Conservation (phyloP, 2,113 vertebrate genomes). For the Zeus faber region DNA sequence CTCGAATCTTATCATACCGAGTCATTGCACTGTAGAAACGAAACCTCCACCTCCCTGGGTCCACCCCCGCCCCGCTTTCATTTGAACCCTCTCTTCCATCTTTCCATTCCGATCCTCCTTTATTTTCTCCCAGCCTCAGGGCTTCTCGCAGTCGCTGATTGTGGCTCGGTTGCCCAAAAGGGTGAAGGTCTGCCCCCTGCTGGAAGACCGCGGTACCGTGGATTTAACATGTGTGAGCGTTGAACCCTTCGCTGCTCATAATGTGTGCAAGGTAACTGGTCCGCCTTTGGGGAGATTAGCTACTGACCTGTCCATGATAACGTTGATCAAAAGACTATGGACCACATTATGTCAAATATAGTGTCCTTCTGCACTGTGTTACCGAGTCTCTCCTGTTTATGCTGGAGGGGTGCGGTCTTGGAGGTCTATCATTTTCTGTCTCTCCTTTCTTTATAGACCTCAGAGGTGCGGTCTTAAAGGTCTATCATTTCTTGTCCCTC, state of each 20-base stretch:
- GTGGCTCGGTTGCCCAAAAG: background rate
- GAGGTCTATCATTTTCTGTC: slow-evolving; percentile 45
- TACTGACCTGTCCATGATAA: slow-evolving; percentile 16
- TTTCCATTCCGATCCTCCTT: slow-evolving; percentile 14
- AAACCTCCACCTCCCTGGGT: slow-evolving; percentile 38
- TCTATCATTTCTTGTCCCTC: slow-evolving; percentile 45
- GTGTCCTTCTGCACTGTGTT: slow-evolving; percentile 38
- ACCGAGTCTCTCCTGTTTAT: too few species aligned
- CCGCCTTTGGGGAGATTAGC: slow-evolving; percentile 33
- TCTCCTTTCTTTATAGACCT: too few species aligned
- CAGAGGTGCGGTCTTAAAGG: slow-evolving; percentile 11
- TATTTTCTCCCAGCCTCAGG: slow-evolving; percentile 26
- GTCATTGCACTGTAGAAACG: slow-evolving; percentile 59
- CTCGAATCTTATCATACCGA: slow-evolving; percentile 37
- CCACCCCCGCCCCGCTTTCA: background rate
- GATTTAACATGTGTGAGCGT: slow-evolving; percentile 15
- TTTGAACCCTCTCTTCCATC: too few species aligned
- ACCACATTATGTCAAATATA: slow-evolving; percentile 5
- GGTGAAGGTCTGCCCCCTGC: background rate
- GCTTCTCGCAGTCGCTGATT: slow-evolving; percentile 23
- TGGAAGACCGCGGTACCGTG: background rate
- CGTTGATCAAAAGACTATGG: slow-evolving; percentile 18
- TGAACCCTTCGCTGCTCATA: slow-evolving; percentile 19
- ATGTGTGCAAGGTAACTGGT: too few species aligned
- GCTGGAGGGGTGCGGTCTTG: slow-evolving; percentile 7